These are phyloP conservation scores for Trichopoda pennipes DNA, from an alignment of 2,888 invertebrate genomes.

Conservation along the genomic window DNA sequence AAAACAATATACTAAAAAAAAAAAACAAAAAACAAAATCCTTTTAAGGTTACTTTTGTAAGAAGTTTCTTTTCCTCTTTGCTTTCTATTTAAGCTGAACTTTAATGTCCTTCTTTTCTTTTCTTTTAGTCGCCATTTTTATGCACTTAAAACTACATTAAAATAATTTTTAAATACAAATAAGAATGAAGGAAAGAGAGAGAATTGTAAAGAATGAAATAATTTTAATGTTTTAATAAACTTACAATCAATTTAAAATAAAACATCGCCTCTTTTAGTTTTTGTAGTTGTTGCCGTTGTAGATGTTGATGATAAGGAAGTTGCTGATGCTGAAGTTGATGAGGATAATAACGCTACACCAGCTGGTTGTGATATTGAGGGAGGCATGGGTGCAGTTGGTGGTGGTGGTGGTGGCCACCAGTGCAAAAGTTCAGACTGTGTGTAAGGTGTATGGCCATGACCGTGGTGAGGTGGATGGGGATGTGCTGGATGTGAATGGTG, in stretches of 20 bases:
- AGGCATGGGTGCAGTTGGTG: slow-evolving; percentile 62
- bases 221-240: slow-evolving; percentile 51
- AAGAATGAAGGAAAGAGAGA: background rate
- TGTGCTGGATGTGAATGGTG: slow-evolving; percentile 56
- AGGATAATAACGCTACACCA: slow-evolving; percentile 49
- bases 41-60: background rate
- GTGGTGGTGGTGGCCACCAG: slow-evolving; percentile 67
- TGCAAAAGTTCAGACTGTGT: slow-evolving; percentile 60
- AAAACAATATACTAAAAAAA: too few relatives aligned
- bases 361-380: slow-evolving; percentile 53
- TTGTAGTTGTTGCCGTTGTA: slow-evolving; percentile 68
- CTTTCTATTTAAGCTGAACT: background rate
- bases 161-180: slow-evolving; percentile 50
- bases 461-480: slow-evolving; percentile 59
- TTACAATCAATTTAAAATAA: slow-evolving; percentile 73
- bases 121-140: slow-evolving; percentile 15
- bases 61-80: slow-evolving; percentile 9
- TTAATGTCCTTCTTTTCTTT: slow-evolving; percentile 40
- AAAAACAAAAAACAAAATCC: background rate
- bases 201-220: slow-evolving; percentile 1
- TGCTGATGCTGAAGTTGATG: slow-evolving; percentile 24
- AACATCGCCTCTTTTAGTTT: slow-evolving; percentile 78
- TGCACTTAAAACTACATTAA: slow-evolving; percentile 65
- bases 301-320: slow-evolving; percentile 38
- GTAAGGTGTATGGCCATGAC: slow-evolving; percentile 62